Percentiles rank a stretch among this genome's conserved stretches.
Conservation (phyloP, 2,113 vertebrate species). For the Engystomops pustulosus region DNA sequence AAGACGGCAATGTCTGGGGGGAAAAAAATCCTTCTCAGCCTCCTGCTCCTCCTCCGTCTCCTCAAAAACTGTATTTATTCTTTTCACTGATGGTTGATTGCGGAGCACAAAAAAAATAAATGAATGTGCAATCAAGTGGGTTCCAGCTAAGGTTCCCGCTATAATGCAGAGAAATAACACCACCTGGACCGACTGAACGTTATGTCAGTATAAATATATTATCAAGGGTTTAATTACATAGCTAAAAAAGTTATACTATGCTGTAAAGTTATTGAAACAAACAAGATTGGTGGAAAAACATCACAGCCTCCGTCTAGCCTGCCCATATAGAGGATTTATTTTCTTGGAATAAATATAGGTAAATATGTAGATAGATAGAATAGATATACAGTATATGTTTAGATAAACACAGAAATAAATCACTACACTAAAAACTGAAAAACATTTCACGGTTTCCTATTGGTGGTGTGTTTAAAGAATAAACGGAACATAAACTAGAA, state of each 20-base stretch:
- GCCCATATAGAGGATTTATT: no score
- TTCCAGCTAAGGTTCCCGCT: background rate
- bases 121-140: background rate
- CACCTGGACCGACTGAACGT: background rate
- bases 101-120: background rate
- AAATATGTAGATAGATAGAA: no score
- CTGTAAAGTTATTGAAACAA: background rate
- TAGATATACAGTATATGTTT: no score
- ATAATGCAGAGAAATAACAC: background rate
- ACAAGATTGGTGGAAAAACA: no score
- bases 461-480: no score
- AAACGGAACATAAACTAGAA: no score
- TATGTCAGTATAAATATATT: background rate
- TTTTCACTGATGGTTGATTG: background rate
- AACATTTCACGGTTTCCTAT: no score
- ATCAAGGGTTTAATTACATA: background rate
- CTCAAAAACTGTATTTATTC: background rate
- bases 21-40: background rate
- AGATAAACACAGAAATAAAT: no score
- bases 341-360: no score
- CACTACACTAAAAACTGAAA: no score
- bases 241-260: background rate
- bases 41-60: background rate
- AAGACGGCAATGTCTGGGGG: background rate
- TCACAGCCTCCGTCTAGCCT: no score